Evolutionary conservation across 2,888 invertebrate genomes (phyloP).

Genomic region (Hermodice carunculata): DNA sequence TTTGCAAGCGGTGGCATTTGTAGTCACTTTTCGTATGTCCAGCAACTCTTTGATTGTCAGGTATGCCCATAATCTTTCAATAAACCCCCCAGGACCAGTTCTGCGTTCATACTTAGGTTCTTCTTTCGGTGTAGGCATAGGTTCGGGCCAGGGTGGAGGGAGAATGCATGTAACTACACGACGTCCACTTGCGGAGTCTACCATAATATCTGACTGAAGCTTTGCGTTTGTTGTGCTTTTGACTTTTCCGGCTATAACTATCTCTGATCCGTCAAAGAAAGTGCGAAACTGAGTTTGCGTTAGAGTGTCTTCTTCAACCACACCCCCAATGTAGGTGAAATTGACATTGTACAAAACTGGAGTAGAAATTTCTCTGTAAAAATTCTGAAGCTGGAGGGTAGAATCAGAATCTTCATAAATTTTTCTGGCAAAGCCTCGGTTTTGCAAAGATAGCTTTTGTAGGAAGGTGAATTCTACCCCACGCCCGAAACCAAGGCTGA

Average conservation of each 20-base stretch:
- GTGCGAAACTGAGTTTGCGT: not conserved
- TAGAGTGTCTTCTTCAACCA: not conserved
- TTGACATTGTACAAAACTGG: conserved; percentile 78
- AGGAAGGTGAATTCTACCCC: conserved; percentile 4
- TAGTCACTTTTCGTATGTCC: conserved; percentile 42
- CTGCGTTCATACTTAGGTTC: too few species aligned
- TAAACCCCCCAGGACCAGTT: too few species aligned
- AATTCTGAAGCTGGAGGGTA: conserved; percentile 77
- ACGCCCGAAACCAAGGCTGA: conserved; percentile 12
- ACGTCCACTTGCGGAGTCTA: too few species aligned
- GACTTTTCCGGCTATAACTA: not conserved
- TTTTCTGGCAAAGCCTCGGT: conserved; percentile 78
- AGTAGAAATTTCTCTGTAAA: conserved; percentile 76
- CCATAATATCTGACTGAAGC: too few species aligned
- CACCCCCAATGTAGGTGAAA: conserved; percentile 73
- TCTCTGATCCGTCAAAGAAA: not conserved
- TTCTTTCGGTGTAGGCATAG: too few species aligned
- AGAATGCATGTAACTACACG: too few species aligned
- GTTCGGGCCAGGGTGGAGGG: too few species aligned
- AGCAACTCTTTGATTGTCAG: not conserved
- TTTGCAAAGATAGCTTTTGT: conserved; percentile 54
- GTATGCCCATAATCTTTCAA: not conserved
- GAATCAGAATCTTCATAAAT: conserved; percentile 83
- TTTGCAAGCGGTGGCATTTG: conserved; percentile 39
- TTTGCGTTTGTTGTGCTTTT: too few species aligned